A percentile compares a stretch with the other conserved stretches of the same genome.
Evolutionary conservation across 1,140 invertebrate species (phyloP).

Genomic region (Aporrectodea caliginosa): DNA sequence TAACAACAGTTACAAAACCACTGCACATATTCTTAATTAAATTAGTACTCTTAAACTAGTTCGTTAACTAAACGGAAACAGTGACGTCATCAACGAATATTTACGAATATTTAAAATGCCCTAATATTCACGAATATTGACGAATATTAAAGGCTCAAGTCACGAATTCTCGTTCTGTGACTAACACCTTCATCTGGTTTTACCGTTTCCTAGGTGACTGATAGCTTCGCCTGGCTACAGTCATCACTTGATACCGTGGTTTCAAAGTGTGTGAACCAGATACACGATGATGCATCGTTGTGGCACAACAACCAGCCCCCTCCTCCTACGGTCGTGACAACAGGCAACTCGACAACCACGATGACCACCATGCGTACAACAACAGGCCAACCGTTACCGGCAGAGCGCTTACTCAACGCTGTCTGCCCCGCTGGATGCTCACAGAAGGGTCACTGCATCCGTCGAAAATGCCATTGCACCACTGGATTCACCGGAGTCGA

Average conservation of each 20-base stretch:
- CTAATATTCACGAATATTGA: no score
- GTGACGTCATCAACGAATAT: no score
- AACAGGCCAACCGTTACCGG: background rate
- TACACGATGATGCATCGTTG: background rate
- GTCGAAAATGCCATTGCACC: background rate
- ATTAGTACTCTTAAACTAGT: no score
- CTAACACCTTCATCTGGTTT: background rate
- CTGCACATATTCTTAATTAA: no score
- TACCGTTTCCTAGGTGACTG: slow-evolving; percentile 4
- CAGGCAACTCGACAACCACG: background rate
- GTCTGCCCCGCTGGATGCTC: slow-evolving; percentile 14
- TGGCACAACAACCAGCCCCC: background rate
- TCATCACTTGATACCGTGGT: slow-evolving; percentile 14
- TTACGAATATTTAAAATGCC: no score
- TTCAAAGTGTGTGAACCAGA: slow-evolving; percentile 9
- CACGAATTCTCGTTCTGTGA: background rate
- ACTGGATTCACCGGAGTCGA: slow-evolving; percentile 13
- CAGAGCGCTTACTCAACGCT: background rate
- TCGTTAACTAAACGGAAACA: no score
- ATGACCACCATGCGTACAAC: background rate
- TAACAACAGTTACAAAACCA: no score
- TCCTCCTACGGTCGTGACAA: background rate
- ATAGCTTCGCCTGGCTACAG: slow-evolving; percentile 4
- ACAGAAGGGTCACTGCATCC: background rate
- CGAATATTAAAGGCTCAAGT: no score